A percentile compares a stretch with the other conserved stretches of the same genome.
These are phyloP conservation scores for Glossosoma conforme DNA, from an alignment of 1,140 invertebrate species.

Conservation along the genomic window DNA sequence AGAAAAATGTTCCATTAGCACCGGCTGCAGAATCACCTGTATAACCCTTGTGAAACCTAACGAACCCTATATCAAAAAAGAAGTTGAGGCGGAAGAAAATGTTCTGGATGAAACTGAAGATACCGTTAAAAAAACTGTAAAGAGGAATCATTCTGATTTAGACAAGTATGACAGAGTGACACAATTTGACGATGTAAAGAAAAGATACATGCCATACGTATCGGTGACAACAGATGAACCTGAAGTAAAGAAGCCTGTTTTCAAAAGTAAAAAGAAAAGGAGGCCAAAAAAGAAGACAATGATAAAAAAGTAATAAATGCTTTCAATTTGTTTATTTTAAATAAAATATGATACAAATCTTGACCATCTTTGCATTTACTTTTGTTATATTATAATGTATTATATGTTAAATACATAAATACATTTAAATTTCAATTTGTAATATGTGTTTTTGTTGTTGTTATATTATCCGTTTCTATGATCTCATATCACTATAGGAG, in stretches of 20 bases:
- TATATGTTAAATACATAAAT: too few species aligned
- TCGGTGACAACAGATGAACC: constrained; percentile 10
- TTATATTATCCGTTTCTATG: too few species aligned
- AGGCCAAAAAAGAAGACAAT: background rate
- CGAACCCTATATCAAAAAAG: constrained; percentile 38
- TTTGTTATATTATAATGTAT: too few species aligned
- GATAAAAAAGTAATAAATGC: constrained; percentile 11
- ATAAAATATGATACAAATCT: too few species aligned
- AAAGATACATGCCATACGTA: constrained; percentile 13
- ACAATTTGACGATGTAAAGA: constrained; percentile 1
- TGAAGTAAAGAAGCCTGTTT: constrained; percentile 1
- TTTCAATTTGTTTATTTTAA: too few species aligned
- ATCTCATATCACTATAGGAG: too few species aligned
- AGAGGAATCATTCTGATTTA: constrained; percentile 31
- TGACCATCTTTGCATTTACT: too few species aligned
- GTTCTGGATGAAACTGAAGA: constrained; percentile 32
- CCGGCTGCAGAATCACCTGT: constrained; percentile 58
- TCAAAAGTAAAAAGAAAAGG: background rate
- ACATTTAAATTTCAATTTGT: too few species aligned
- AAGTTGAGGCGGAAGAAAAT: constrained; percentile 39
- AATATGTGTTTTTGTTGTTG: too few species aligned
- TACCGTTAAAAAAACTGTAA: constrained; percentile 36
- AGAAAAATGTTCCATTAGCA: constrained; percentile 48
- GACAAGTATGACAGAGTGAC: background rate
- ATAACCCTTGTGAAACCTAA: constrained; percentile 45